Evolutionary conservation across 2,888 invertebrate genomes (phyloP), one percentile per base, ranked within the genome.

Genomic region (Pheosia tremula): DNA sequence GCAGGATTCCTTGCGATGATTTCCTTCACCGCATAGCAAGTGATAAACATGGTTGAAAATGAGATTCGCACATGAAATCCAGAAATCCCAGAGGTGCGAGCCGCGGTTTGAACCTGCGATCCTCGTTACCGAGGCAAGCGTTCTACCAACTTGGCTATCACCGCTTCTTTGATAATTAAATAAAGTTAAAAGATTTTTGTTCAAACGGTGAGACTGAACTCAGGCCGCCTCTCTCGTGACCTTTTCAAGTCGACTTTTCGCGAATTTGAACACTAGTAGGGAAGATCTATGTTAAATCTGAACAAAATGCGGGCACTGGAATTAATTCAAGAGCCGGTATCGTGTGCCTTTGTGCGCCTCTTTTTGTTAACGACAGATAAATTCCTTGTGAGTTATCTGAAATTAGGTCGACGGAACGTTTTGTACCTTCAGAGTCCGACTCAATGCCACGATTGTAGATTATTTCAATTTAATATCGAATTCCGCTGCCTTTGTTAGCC

Each of bases 331-430:
- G 75, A 72, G 60, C 77, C 71, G 69, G 78, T 80, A 85, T 83
- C 79, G 75, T 72, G 68, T 67, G 77, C 82, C 78, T 83, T 86
- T 85, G 85, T 86, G 71, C 70, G 77, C 69, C 72, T 78, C 81
- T 85, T 85, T 87, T 86, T 85, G 85, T 77, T 76, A 80, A 79
- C 80, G 87, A 84, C 86, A 86, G 84, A 85, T 86, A 85, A 82
- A 83, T 84, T 80, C 77, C 76, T 77, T 71, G 66, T 64, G 77
- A 75, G 77, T 84, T 84, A 86, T 86, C 83, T 85, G 62, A 77
- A 80, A 83, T 80, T 80, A 82, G 78, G 78, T 75, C 73, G 67
- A 65, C 61, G 69, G 70, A 59, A 68, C 63, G 67, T 66, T 75
- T 66, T 62, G 63, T 70, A 64, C 64, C 67, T 66, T 70, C 73